phyloP scores from a whole-genome alignment of 2,888 invertebrate species.

The Octodonta nipae region DNA sequence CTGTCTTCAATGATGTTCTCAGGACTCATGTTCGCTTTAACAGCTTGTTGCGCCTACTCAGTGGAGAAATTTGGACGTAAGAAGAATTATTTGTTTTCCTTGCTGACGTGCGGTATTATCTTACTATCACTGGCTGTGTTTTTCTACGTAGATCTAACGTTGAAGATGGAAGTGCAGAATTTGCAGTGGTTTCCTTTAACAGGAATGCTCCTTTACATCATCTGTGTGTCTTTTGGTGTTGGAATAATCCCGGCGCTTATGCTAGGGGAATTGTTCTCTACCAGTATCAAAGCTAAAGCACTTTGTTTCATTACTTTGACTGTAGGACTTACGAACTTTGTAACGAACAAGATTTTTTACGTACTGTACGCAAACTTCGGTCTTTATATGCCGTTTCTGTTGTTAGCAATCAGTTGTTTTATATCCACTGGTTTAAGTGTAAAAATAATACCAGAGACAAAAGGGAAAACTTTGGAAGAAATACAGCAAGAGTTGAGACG shows the following conservation, averaged over 20 bases:
- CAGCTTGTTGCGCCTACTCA: conserved; percentile 15
- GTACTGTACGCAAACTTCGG: not conserved
- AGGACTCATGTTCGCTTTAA: conserved; percentile 12
- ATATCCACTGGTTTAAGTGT: not conserved
- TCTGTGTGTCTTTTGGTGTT: conserved; percentile 15
- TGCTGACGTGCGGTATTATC: conserved; percentile 17
- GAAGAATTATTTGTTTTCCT: conserved; percentile 21
- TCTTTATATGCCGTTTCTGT: conserved; percentile 2
- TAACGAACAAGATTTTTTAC: conserved; percentile 1
- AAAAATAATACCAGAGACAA: conserved; percentile 2
- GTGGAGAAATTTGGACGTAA: conserved; percentile 25
- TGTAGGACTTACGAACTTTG: not conserved
- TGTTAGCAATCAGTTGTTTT: not conserved
- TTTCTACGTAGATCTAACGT: conserved; percentile 19
- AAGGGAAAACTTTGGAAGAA: conserved; percentile 2
- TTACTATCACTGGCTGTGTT: conserved; percentile 20
- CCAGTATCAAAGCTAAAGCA: conserved; percentile 24
- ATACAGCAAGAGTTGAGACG: not conserved
- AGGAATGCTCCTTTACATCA: conserved; percentile 18
- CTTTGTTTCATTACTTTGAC: conserved; percentile 10
- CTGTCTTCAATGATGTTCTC: conserved; percentile 23
- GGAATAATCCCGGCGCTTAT: conserved; percentile 23
- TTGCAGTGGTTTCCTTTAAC: conserved; percentile 24
- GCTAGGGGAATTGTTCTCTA: conserved; percentile 26
- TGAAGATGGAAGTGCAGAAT: conserved; percentile 12